Evolutionary conservation across 2,888 invertebrate genomes (phyloP).

Genomic region (Agriotes lineatus): DNA sequence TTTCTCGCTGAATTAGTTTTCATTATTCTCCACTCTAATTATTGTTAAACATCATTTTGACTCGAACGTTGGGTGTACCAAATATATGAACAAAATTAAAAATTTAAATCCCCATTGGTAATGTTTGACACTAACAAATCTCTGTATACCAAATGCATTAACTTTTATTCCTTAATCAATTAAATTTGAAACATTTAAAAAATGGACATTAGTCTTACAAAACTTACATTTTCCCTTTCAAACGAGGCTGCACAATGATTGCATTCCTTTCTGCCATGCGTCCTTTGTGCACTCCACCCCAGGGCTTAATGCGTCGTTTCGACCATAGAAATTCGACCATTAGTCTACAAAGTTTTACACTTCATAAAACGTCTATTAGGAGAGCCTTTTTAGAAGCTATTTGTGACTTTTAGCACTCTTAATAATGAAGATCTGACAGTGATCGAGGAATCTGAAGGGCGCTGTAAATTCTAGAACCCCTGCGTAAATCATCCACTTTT

Average conservation of each 20-base stretch:
- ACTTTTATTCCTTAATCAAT: too few relatives aligned
- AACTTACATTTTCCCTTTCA: too few relatives aligned
- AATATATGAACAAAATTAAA: too few relatives aligned
- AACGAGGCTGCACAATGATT: background rate
- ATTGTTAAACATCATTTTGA: too few relatives aligned
- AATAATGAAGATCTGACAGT: slow-evolving; percentile 5
- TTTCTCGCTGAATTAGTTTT: too few relatives aligned
- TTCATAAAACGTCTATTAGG: slow-evolving; percentile 20
- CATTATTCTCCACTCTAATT: too few relatives aligned
- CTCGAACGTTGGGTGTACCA: too few relatives aligned
- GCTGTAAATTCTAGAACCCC: background rate
- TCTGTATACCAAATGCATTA: too few relatives aligned
- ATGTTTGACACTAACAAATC: too few relatives aligned
- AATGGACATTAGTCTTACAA: too few relatives aligned
- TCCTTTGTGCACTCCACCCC: background rate
- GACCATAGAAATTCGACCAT: slow-evolving; percentile 15
- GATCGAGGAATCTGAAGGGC: background rate
- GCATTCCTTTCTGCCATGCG: background rate
- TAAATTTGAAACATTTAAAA: too few relatives aligned
- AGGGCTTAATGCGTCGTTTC: background rate
- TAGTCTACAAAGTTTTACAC: slow-evolving; percentile 24
- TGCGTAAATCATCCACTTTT: background rate
- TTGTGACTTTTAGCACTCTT: slow-evolving; percentile 27
- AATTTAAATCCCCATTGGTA: too few relatives aligned
- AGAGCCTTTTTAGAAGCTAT: slow-evolving; percentile 21